Percentiles rank a stretch among this genome's conserved stretches.
Conservation (phyloP, 2,113 vertebrate species). For the Toxostoma redivivum region DNA sequence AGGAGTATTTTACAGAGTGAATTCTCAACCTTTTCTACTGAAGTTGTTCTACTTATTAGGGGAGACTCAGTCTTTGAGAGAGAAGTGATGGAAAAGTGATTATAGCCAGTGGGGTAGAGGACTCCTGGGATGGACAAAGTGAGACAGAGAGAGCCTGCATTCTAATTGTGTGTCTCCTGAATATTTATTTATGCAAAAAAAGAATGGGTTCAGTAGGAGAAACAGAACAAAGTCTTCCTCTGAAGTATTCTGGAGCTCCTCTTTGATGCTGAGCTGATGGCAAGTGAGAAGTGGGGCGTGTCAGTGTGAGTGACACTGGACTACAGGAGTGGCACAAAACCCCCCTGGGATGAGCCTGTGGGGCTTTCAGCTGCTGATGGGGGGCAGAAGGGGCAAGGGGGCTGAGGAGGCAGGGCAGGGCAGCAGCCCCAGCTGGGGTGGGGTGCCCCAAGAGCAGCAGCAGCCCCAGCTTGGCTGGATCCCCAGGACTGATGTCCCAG, state of each 20-base stretch:
- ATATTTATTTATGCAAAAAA: slow-evolving; percentile 60
- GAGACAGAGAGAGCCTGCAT: background rate
- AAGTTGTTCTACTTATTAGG: slow-evolving; percentile 3
- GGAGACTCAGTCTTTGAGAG: background rate
- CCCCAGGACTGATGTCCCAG: rapidly evolving
- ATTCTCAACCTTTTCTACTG: background rate
- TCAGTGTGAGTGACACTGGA: rapidly evolving
- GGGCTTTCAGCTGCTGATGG: background rate
- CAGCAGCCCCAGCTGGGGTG: no score
- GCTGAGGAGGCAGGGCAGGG: no score
- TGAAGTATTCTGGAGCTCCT: background rate
- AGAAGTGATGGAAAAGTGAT: background rate
- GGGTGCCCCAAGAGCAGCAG: no score
- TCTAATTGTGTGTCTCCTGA: slow-evolving; percentile 33
- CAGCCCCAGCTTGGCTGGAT: no score
- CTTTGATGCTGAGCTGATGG: background rate
- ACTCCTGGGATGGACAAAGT: slow-evolving; percentile 40
- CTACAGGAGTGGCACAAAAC: rapidly evolving
- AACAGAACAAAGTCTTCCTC: background rate
- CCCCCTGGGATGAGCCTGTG: rapidly evolving
- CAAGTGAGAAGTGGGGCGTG: background rate
- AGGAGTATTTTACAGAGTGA: background rate
- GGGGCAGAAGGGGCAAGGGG: background rate
- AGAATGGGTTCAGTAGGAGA: background rate
- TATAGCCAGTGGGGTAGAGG: slow-evolving; percentile 28